Percentiles rank a stretch among this genome's conserved stretches.
Evolutionary conservation across 2,113 vertebrate genomes (phyloP).

Genomic region (Probosciger aterrimus): DNA sequence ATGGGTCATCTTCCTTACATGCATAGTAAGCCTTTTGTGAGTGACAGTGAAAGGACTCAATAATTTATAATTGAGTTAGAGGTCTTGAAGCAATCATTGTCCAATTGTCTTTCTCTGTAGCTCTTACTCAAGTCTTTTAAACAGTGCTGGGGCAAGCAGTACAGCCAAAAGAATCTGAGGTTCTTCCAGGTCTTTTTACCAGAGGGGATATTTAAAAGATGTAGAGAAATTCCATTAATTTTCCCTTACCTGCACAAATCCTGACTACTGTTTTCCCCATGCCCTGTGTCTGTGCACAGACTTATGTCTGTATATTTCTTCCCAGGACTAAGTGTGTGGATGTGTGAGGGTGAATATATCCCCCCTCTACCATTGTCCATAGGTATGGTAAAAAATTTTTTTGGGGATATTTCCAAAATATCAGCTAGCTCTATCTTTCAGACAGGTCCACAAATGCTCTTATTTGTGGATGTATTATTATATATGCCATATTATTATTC

Average conservation of each 20-base stretch:
- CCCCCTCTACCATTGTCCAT: too few relatives aligned
- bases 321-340: neutral
- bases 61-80: neutral
- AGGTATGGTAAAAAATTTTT: neutral
- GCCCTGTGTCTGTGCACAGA: neutral
- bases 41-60: neutral
- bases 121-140: neutral
- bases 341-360: neutral
- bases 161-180: neutral
- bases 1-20: neutral
- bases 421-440: neutral
- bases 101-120: neutral
- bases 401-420: neutral
- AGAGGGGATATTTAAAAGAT: neutral
- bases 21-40: neutral
- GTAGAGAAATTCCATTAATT: neutral
- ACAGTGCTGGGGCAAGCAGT: neutral
- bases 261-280: neutral
- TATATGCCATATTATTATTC: neutral
- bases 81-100: neutral
- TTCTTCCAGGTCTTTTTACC: neutral
- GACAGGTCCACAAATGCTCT: too few relatives aligned
- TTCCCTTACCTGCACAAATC: neutral
- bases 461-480: neutral
- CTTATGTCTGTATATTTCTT: rapidly evolving